Evolutionary conservation across 2,113 vertebrate genomes (phyloP).

Genomic region (Zosterops hypoxanthus): DNA sequence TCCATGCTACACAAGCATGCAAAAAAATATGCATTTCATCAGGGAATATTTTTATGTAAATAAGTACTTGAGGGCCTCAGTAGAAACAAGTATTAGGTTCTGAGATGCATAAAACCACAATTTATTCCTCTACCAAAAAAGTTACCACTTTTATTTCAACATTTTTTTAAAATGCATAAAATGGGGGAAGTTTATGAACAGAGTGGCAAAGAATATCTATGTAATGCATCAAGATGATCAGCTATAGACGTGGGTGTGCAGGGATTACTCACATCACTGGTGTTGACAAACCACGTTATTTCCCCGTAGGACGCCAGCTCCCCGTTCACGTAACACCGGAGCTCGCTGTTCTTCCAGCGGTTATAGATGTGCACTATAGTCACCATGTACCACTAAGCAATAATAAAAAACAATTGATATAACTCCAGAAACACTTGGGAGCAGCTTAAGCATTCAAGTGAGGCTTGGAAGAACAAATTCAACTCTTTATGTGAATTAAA

Average conservation of each 20-base stretch:
- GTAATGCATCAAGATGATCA: not conserved
- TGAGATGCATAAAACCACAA: not conserved
- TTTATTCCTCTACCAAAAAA: not conserved
- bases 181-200: not conserved
- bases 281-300: constrained; percentile 97
- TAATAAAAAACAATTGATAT: not conserved
- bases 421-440: not conserved
- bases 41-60: not conserved
- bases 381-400: constrained; percentile 97
- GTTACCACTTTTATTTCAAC: not conserved
- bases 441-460: not conserved
- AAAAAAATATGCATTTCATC: not conserved
- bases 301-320: constrained; percentile 95
- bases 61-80: not conserved
- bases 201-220: not conserved
- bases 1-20: not conserved
- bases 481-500: not conserved
- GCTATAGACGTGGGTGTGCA: accelerated
- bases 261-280: constrained; percentile 89
- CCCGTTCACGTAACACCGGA: constrained; percentile 95
- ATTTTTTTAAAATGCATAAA: not conserved
- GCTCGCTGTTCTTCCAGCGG: constrained; percentile 98
- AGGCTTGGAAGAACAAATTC: not conserved
- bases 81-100: not conserved
- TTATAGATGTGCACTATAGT: constrained; percentile 95